Evolutionary conservation across 2,113 vertebrate genomes (phyloP).

Genomic region (Cygnus atratus): DNA sequence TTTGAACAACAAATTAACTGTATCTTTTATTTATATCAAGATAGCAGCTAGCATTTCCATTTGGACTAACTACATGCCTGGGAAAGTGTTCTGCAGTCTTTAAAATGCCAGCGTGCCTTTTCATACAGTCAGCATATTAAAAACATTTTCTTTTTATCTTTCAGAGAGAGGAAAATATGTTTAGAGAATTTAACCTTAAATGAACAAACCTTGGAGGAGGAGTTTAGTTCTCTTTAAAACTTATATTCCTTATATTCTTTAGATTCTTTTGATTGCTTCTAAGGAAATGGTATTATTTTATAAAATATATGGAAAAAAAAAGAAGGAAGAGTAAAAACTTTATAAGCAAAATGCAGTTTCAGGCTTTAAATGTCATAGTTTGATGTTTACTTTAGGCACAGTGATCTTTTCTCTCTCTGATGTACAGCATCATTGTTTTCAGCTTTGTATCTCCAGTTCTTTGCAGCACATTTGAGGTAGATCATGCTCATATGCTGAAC

Average conservation of each 20-base stretch:
- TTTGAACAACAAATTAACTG: slow-evolving; percentile 39
- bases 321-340: neutral
- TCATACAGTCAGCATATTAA: neutral
- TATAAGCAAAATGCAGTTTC: slow-evolving; percentile 4
- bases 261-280: neutral
- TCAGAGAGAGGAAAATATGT: neutral
- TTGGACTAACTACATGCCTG: neutral
- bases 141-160: neutral
- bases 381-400: neutral
- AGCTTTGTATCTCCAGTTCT: neutral
- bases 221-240: neutral
- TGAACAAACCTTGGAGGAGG: neutral
- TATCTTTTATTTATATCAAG: slow-evolving; percentile 58
- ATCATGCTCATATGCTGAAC: neutral
- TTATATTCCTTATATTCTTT: neutral
- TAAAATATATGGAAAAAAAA: neutral
- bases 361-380: neutral
- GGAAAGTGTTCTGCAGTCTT: neutral
- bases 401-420: slow-evolving; percentile 13
- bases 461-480: slow-evolving; percentile 4
- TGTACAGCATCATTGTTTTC: neutral
- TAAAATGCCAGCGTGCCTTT: neutral
- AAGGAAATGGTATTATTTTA: neutral
- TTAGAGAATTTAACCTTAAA: neutral
- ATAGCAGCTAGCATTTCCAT: slow-evolving; percentile 21